Base-by-base conservation (phyloP, 2,888 invertebrate genomes). In the Limulus polyphemus region DNA sequence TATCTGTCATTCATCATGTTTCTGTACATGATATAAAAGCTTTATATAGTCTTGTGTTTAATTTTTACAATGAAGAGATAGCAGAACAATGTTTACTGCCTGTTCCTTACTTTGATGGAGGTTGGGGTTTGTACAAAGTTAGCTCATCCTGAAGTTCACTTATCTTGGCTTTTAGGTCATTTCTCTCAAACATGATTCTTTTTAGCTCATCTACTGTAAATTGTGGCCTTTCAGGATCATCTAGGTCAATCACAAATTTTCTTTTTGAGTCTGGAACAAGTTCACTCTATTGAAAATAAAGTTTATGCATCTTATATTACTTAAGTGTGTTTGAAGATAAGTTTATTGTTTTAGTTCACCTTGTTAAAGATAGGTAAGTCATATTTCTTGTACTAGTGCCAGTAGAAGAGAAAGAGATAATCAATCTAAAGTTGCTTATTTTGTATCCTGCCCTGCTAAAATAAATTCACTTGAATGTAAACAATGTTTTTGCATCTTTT, bases 121-220 rank as follows among this genome's bases (percentile, higher is more conserved):
- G 73, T 77, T 76, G 79, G 80, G 86, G 82, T 75, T 86, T 82
- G 73, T 85, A 82, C 60, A 84, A 81, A 68, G 84, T 86, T 68
- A 98, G 77, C 77, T 95, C 93, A 72, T 95, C 94, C 76, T 94
- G 92, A n/a, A 95, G 83, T 74, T 91, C 88, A 73, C 88, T 87
- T 59, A 98, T 86, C 74, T 87, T 84, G n/a, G 90, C 86, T 74
- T 94, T 91, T 60, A 97, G 81, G 75, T 92, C 90, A 78, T 97
- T 97, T 63, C 95, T 82, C 79, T 98, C 95, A 75, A 88, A 85
- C 47, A 93, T 78, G 68, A 94, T 90, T 72, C 88, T 89, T 70
- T 88, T 84, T 32, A 93, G 79, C 75, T 93, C 92, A 58, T 85
- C 81, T 62, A 89, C 84, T 0, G 91, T 89, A 73, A 90, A 92